These are phyloP conservation scores for Dermochelys coriacea DNA, from an alignment of 2,797 vertebrate species.

Conservation along the genomic window DNA sequence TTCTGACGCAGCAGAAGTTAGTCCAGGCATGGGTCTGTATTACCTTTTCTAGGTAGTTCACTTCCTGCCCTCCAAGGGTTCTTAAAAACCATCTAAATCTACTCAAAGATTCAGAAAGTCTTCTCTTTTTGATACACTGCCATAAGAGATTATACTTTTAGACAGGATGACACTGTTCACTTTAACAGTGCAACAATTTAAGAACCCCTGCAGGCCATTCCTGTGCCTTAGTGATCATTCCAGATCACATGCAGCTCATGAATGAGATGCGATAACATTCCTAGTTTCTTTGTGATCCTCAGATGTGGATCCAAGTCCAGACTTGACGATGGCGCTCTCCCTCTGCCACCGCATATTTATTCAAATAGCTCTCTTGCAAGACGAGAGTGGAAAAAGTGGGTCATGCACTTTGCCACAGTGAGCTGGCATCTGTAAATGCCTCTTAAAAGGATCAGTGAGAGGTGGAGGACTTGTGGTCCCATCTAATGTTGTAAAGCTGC, in stretches of 20 bases:
- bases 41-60: not conserved
- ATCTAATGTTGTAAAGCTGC: not conserved
- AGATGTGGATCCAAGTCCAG: not conserved
- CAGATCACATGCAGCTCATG: not conserved
- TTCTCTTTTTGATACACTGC: not conserved
- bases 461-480: not conserved
- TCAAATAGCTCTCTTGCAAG: not conserved
- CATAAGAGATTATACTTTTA: not conserved
- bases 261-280: not conserved
- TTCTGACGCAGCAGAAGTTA: not conserved
- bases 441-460: rapidly evolving
- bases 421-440: no score
- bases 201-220: not conserved
- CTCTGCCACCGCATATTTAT: rapidly evolving
- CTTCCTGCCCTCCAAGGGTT: not conserved
- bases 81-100: not conserved
- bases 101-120: not conserved
- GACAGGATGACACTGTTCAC: not conserved
- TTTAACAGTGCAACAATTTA: not conserved
- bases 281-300: not conserved
- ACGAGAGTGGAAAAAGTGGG: not conserved
- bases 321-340: not conserved
- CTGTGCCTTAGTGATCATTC: not conserved
- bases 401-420: not conserved
- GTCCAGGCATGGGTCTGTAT: not conserved